Evolutionary conservation across 2,113 vertebrate genomes (phyloP), one percentile per base, ranked within the genome.

Genomic region (Mandrillus leucophaeus): DNA sequence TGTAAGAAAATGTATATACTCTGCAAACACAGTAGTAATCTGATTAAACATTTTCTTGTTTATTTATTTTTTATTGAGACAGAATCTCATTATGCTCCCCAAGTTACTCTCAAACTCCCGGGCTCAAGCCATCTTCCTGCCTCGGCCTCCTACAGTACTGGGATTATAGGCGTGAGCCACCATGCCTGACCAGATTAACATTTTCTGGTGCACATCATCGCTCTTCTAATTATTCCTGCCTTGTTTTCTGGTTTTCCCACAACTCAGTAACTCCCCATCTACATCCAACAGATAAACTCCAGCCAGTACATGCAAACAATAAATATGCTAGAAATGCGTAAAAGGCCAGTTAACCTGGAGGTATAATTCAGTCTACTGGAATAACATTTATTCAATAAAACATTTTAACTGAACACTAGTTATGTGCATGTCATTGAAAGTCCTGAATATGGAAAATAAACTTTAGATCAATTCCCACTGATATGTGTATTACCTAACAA

Each of bases 281-380:
- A 38, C 25, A 64, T 40, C 68, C 57, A 75, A 45, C 8, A 76
- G 30, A 43, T 48, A 79, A 52, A 55, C 10, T 76, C 35, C 48
- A 5, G 4, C 5, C 50, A 80, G 14, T 45, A n/a, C 45, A 52
- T 48, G 48, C 32, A 88, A 16, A 66, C 6, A 76, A 55, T 55
- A 81, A 93, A 79, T n/a, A 78, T 68, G 8, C 32, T 59, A 95
- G 25, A 2, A 84, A 82, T 43, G 4, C 73, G 73, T 48, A 82
- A 72, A 94, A 64, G 1, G 32, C 7, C 18, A 87, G 35, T 50
- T 61, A 55, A 68, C 2, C 17, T 32, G 32, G 16, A 66, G 17
- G n/a, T 61, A 88, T 80, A 90, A 13, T 80, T 93, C 22, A 83
- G 5, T 13, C 30, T 93, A 87, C 35, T 89, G 38, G 96, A 96